These are phyloP conservation scores for Aphrophora alni DNA, from an alignment of 2,888 invertebrate species.

Conservation along the genomic window DNA sequence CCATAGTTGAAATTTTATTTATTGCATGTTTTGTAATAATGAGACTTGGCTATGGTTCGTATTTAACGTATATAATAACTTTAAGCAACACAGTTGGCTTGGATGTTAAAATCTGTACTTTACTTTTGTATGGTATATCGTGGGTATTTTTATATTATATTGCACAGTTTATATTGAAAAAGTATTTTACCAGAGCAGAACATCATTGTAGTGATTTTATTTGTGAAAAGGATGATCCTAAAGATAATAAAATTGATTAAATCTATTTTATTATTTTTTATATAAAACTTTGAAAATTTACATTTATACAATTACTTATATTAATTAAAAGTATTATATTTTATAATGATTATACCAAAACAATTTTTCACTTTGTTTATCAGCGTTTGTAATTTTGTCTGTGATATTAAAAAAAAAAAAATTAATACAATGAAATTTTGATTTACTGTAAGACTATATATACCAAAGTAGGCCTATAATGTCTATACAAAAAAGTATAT, in stretches of 20 bases:
- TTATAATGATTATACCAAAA: background rate
- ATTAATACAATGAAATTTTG: no score
- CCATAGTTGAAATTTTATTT: constrained; percentile 61
- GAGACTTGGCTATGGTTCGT: constrained; percentile 63
- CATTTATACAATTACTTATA: background rate
- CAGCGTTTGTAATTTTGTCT: background rate
- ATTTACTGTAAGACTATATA: no score
- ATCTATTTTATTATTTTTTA: no score
- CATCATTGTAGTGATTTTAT: background rate
- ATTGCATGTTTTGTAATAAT: constrained; percentile 60
- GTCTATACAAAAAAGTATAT: no score
- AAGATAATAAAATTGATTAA: background rate
- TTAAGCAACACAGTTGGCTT: constrained; percentile 48
- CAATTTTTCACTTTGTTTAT: no score
- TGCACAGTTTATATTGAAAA: constrained; percentile 58
- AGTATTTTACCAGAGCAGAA: constrained; percentile 53
- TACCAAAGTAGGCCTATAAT: no score
- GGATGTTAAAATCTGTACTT: constrained; percentile 56
- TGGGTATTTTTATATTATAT: constrained; percentile 60
- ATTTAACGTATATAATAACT: constrained; percentile 56
- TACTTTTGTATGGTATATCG: constrained; percentile 60
- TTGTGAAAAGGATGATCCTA: background rate
- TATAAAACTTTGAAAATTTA: no score
- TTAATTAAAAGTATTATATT: background rate
- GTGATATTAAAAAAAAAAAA: background rate